These are phyloP conservation scores for Eustalomyia histrio DNA, from an alignment of 2,888 invertebrate species.

Conservation along the genomic window DNA sequence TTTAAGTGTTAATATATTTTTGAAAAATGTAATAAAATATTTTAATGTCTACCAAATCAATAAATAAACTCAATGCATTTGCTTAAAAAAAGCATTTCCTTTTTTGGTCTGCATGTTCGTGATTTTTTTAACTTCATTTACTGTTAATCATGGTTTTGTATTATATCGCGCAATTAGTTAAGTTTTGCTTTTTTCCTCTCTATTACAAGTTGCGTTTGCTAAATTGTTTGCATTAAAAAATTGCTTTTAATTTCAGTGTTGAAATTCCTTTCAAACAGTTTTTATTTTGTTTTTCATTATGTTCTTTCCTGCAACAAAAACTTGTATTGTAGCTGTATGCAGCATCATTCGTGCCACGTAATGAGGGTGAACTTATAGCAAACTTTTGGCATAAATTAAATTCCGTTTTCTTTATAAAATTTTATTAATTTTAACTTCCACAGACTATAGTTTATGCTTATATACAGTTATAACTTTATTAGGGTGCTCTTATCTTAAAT, in stretches of 20 bases:
- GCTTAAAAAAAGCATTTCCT: no score
- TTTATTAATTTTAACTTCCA: constrained; percentile 52
- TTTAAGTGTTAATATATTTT: no score
- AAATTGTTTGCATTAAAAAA: not conserved
- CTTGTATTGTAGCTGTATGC: constrained; percentile 4
- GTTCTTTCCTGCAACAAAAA: not conserved
- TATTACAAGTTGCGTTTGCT: not conserved
- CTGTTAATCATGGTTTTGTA: constrained; percentile 72
- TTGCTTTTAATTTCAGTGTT: constrained; percentile 27
- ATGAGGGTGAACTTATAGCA: constrained; percentile 49
- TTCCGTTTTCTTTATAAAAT: constrained; percentile 50
- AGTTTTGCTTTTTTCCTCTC: constrained; percentile 62
- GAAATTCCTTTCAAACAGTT: constrained; percentile 10
- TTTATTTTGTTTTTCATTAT: not conserved
- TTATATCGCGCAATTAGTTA: constrained; percentile 74
- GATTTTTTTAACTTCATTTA: constrained; percentile 22
- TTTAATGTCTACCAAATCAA: no score
- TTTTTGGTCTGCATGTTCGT: no score
- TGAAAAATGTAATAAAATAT: no score
- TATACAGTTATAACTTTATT: not conserved
- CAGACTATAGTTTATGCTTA: constrained; percentile 3
- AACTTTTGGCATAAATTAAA: constrained; percentile 61
- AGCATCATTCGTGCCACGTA: constrained; percentile 40
- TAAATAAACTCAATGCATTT: no score
- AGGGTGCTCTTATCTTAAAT: no score